Evolutionary conservation across 2,113 vertebrate species (phyloP).

Genomic region (Enhydra lutris): DNA sequence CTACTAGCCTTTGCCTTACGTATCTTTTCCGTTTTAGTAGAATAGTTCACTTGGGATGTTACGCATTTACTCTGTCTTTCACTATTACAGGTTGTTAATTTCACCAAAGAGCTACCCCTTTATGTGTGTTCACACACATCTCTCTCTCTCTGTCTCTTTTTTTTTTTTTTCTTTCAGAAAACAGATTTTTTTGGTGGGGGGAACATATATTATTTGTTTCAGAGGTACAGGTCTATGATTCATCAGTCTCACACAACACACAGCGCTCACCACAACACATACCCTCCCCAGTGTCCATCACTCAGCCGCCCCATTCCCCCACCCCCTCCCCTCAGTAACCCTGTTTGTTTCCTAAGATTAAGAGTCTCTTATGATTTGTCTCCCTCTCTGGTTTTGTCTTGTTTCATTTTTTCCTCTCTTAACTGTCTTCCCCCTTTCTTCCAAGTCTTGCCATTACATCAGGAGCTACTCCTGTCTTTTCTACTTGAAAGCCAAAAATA

Average conservation of each 20-base stretch:
- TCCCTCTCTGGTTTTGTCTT: no score
- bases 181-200: no score
- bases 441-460: background rate
- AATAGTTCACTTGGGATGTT: background rate
- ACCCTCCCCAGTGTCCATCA: no score
- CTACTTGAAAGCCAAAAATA: background rate
- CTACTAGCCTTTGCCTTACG: background rate
- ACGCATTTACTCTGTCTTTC: slow-evolving; percentile 5
- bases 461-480: background rate
- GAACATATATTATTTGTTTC: background rate
- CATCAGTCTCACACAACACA: no score
- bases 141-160: background rate
- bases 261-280: no score
- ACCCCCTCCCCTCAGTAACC: no score
- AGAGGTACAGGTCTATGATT: no score
- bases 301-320: no score
- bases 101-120: background rate
- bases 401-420: background rate
- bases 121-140: background rate
- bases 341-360: no score
- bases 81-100: background rate
- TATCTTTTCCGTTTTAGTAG: slow-evolving; percentile 12
- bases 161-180: no score
- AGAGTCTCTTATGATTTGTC: no score
- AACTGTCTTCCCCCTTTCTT: background rate